Percentiles rank a stretch among this genome's conserved stretches.
Conservation (phyloP, 2,888 invertebrate genomes). For the Slavum lentiscoides region DNA sequence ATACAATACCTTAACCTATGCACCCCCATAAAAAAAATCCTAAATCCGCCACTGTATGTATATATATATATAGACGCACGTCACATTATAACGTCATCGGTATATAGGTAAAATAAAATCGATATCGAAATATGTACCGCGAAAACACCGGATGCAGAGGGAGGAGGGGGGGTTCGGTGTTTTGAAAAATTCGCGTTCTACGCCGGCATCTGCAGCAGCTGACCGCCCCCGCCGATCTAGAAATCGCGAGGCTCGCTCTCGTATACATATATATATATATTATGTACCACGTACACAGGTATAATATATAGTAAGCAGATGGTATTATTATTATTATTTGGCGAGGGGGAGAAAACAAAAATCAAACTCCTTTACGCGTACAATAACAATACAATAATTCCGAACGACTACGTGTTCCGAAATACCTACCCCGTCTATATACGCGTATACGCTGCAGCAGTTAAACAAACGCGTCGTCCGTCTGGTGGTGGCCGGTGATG, state of each 20-base stretch:
- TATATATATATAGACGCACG: too few species aligned
- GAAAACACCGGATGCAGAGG: slow-evolving; percentile 31
- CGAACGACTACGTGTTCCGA: slow-evolving; percentile 31
- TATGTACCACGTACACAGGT: too few species aligned
- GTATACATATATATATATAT: too few species aligned
- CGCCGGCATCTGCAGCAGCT: slow-evolving; percentile 36
- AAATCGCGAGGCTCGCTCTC: slow-evolving; percentile 6
- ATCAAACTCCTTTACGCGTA: slow-evolving; percentile 31
- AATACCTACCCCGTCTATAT: not conserved
- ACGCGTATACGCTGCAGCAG: too few species aligned
- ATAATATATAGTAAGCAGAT: slow-evolving; percentile 22
- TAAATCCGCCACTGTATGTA: too few species aligned
- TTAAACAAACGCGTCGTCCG: too few species aligned
- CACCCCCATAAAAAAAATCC: too few species aligned
- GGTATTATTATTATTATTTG: slow-evolving; percentile 10
- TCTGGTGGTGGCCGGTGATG: too few species aligned
- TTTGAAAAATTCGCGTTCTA: slow-evolving; percentile 41
- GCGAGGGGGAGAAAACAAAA: slow-evolving; percentile 33
- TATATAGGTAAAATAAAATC: slow-evolving; percentile 18
- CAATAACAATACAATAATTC: slow-evolving; percentile 31
- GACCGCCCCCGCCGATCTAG: slow-evolving; percentile 42
- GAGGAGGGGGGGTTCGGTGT: not conserved
- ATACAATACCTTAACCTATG: too few species aligned
- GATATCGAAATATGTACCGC: slow-evolving; percentile 34
- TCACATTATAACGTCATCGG: too few species aligned